Base-by-base conservation (phyloP, 2,113 vertebrate species). In the Taxidea taxus region DNA sequence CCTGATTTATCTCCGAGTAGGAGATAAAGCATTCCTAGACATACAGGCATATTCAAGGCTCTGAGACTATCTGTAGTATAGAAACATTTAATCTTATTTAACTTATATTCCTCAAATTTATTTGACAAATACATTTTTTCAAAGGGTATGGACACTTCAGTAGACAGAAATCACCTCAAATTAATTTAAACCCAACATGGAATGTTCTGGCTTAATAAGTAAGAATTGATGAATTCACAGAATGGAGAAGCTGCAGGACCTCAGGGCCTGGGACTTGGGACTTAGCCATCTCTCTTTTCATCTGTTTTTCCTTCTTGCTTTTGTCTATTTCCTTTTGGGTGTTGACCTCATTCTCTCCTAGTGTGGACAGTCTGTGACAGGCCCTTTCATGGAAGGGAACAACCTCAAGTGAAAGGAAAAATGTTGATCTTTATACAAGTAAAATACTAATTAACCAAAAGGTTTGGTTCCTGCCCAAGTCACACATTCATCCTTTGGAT, bases 81-180 rank as follows among this genome's bases (percentile, higher is more conserved):
- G n/a, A 95, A 83, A 70, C 4, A 25, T 37, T 90, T 62, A 62
- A 78, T 88, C 93, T 72, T 62, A 68, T 78, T 85, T 94, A 82
- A 37, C 42, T 9, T 78, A 72, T 60, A 29, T 85, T 95, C 34
- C 47, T 70, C 78, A 86, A 34, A 72, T 47, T 51, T 66, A 20
- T 72, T 66, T 94, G 58, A 75, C 20, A 74, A 66, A 31, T 51
- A 23, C 13, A 82, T 42, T 62, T 60, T 86, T 42, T n/a, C 42
- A 34, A 89, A 89, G 58, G 25, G 2, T 68, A 77, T 86, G 51
- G 25, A 29, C 37, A 95, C 94, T 97, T 27, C 25, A 66, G 39
- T 96, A 92, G 66, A 29, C 14, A 90, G 56, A 90, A 96, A 85
- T 74, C 42, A 94, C 20, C 68, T 86, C 54, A 87, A 64, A 87